Percentiles rank a stretch among this genome's conserved stretches.
These are phyloP conservation scores for Brienomyrus brachyistius DNA, from an alignment of 2,113 vertebrate genomes.

Conservation along the genomic window DNA sequence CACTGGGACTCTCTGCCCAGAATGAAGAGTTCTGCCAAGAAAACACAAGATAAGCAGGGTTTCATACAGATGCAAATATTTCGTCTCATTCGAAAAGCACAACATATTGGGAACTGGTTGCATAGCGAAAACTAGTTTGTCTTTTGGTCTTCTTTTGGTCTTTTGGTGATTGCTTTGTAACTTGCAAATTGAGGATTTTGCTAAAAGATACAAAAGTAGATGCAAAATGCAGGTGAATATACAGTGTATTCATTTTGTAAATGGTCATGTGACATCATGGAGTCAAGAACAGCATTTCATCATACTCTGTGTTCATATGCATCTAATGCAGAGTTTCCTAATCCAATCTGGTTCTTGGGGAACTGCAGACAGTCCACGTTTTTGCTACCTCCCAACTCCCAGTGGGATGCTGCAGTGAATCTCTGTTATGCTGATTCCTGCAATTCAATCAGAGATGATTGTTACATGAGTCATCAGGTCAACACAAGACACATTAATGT, in stretches of 20 bases:
- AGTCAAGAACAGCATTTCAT: background rate
- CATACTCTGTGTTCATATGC: background rate
- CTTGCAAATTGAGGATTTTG: background rate
- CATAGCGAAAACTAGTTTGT: background rate
- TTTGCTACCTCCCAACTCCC: background rate
- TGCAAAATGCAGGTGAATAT: background rate
- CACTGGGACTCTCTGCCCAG: background rate
- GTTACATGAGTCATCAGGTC: background rate
- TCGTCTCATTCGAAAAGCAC: background rate
- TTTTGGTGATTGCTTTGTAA: background rate
- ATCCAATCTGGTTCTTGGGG: background rate
- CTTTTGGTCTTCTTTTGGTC: background rate
- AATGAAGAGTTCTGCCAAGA: background rate
- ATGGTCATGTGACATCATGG: background rate
- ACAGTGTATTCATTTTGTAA: background rate
- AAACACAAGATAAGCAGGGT: background rate
- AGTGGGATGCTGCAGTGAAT: background rate
- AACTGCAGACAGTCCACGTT: background rate
- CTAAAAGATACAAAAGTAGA: background rate
- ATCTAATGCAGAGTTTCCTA: background rate
- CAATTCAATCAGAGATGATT: constrained; percentile 21
- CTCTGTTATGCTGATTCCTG: constrained; percentile 2
- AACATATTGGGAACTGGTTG: background rate
- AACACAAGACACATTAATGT: constrained; percentile 17
- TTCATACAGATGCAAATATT: constrained; percentile 2